Evolutionary conservation across 2,797 vertebrate species (phyloP), one percentile per base, ranked within the genome.

Genomic region (Harpagifer antarcticus): DNA sequence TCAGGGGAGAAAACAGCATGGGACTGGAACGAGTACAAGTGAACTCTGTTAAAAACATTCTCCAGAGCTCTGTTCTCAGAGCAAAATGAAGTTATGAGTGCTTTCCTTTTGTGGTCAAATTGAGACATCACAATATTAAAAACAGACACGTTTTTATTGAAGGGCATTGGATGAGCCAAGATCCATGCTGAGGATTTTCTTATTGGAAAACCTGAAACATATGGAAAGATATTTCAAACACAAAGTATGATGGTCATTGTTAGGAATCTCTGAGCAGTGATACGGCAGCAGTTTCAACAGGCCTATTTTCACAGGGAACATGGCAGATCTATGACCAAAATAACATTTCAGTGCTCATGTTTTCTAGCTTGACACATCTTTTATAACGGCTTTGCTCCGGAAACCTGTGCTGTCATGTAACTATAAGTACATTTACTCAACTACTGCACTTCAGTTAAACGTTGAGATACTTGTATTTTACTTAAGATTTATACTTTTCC

Each of bases 1-100:
- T 76, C 69, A 83, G 79, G 63, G 72, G 68, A 83, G 60, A 76
- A 82, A 78, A 78, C 74, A 81, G 68, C 72, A 81, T 75, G 74
- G 64, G 69, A 85, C 70, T 74, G 62, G 68, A 82, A 74, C 73
- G 19, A 84, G 76, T 69, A 84, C 72, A 82, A 82, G 69, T 49
- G 66, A 82, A 67, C 52, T 60, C 64, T 83, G 62, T 79, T 83
- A 40, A 78, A 78, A 74, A 76, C 56, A 72, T 52, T 75, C 50
- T 72, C 27, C 57, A 50, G 43, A 44, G 33, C 4, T 45, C 54
- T 77, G 33, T 40, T 79, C 58, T 70, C 50, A 48, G 12, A 60
- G 37, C 74, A 52, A 62, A 78, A 71, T n/a, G 49, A 10, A 74
- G 31, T 74, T 68, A 17, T 5, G 12, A 23, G 75, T 49, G 49